Evolutionary conservation across 2,113 vertebrate genomes (phyloP).

Genomic region (Dromas ardeola): DNA sequence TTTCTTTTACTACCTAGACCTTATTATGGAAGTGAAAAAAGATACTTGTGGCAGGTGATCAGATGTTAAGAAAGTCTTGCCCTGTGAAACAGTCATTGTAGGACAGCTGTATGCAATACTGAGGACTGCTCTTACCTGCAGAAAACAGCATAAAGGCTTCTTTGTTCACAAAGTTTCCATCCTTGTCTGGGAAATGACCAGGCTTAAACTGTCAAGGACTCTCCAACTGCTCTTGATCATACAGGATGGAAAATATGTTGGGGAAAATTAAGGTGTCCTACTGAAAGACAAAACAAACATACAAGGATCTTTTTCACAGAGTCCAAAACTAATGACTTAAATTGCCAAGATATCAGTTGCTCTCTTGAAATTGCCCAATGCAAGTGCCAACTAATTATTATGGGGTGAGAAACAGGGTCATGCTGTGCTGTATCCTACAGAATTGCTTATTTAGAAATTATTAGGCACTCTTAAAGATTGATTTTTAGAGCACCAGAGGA

Average conservation of each 20-base stretch:
- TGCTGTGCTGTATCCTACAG: neutral
- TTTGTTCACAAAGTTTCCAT: slow-evolving; percentile 27
- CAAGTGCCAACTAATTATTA: neutral
- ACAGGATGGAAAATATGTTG: slow-evolving; percentile 12
- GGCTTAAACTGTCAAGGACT: slow-evolving; percentile 28
- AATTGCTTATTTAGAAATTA: slow-evolving; percentile 13
- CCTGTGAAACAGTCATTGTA: neutral
- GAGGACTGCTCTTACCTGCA: neutral
- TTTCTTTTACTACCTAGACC: neutral
- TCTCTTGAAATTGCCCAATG: neutral
- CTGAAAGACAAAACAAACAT: neutral
- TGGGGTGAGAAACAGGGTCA: slow-evolving; percentile 1
- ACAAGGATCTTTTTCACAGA: neutral
- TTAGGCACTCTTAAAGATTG: neutral
- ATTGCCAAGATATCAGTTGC: neutral
- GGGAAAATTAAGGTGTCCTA: slow-evolving; percentile 25
- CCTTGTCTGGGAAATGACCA: slow-evolving; percentile 9
- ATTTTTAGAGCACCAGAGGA: neutral
- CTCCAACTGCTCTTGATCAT: slow-evolving; percentile 17
- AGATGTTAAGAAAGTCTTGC: neutral
- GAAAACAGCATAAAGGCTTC: slow-evolving; percentile 50
- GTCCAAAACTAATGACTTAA: neutral
- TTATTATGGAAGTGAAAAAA: neutral
- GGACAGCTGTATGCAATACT: neutral
- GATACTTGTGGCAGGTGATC: neutral